These are phyloP conservation scores for Cheiracanthium punctorium DNA, from an alignment of 2,888 invertebrate genomes.

Conservation along the genomic window DNA sequence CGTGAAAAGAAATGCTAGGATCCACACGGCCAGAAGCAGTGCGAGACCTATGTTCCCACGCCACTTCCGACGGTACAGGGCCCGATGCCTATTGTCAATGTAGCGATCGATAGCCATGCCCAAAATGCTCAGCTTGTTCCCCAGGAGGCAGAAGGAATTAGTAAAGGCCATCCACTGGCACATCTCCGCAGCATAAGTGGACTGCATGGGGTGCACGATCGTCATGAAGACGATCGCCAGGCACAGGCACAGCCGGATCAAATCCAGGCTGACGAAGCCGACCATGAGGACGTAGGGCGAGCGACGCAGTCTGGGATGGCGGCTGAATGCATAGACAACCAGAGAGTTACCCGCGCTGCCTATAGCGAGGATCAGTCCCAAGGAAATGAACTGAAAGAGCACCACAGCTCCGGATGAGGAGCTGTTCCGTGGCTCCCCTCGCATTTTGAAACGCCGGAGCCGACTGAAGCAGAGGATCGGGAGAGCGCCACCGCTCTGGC, in stretches of 20 bases:
- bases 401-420: slow-evolving; percentile 29
- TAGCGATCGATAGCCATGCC: slow-evolving; percentile 65
- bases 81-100: slow-evolving; percentile 49
- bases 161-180: slow-evolving; percentile 59
- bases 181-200: slow-evolving; percentile 25
- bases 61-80: slow-evolving; percentile 47
- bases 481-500: background rate
- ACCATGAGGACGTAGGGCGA: slow-evolving; percentile 63
- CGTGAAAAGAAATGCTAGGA: slow-evolving; percentile 43
- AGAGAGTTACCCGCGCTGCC: slow-evolving; percentile 62
- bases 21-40: slow-evolving; percentile 32
- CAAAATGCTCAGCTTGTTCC: slow-evolving; percentile 55
- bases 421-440: slow-evolving; percentile 20
- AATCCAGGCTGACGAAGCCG: slow-evolving; percentile 57
- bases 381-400: slow-evolving; percentile 63
- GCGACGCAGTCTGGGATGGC: slow-evolving; percentile 29
- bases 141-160: slow-evolving; percentile 56
- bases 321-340: slow-evolving; percentile 62
- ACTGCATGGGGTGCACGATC: slow-evolving; percentile 47
- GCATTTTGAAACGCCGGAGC: slow-evolving; percentile 30
- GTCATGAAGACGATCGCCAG: slow-evolving; percentile 55
- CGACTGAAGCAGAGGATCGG: background rate
- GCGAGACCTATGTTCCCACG: slow-evolving; percentile 38
- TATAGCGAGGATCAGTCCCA: slow-evolving; percentile 64
- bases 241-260: slow-evolving; percentile 52